Conservation (phyloP, 2,888 invertebrate genomes). For the Cosmia trapezina region DNA sequence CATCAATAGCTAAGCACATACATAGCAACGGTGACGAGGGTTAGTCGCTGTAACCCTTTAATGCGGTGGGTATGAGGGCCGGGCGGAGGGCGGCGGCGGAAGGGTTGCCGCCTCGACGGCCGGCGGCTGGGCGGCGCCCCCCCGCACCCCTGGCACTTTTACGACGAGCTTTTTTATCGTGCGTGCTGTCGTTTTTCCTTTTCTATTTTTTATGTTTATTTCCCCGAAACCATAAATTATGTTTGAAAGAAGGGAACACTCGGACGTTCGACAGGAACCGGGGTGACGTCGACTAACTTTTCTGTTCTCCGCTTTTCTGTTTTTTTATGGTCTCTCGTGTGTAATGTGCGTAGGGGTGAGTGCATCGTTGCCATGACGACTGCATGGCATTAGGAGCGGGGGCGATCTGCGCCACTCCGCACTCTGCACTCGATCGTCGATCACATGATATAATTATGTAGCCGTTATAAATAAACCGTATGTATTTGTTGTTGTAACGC, state of each 20-base stretch:
- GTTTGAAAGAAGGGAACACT: slow-evolving; percentile 91
- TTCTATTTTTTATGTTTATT: slow-evolving; percentile 91
- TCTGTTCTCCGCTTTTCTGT: slow-evolving; percentile 83
- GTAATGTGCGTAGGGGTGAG: slow-evolving; percentile 81
- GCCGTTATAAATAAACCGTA: slow-evolving; percentile 73
- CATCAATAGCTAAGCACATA: slow-evolving; percentile 64
- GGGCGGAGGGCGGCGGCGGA: slow-evolving; percentile 84
- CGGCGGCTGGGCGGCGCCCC: slow-evolving; percentile 76
- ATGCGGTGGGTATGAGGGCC: slow-evolving; percentile 78
- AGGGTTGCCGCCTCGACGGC: slow-evolving; percentile 86
- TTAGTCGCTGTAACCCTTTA: slow-evolving; percentile 88
- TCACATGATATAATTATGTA: slow-evolving; percentile 71
- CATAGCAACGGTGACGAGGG: slow-evolving; percentile 76
- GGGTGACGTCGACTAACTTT: slow-evolving; percentile 87
- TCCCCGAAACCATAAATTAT: slow-evolving; percentile 91
- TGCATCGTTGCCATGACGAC: slow-evolving; percentile 87
- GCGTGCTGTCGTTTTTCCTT: slow-evolving; percentile 91
- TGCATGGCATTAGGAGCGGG: slow-evolving; percentile 85
- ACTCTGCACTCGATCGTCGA: slow-evolving; percentile 60
- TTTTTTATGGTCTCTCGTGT: slow-evolving; percentile 87
- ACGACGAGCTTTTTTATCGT: slow-evolving; percentile 90
- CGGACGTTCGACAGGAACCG: slow-evolving; percentile 89
- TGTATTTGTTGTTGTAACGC: slow-evolving; percentile 87
- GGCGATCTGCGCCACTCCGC: slow-evolving; percentile 62
- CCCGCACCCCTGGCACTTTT: slow-evolving; percentile 85